Base-by-base conservation (phyloP, 92 coral and sea anemone species). In the Pocillopora meandrina region DNA sequence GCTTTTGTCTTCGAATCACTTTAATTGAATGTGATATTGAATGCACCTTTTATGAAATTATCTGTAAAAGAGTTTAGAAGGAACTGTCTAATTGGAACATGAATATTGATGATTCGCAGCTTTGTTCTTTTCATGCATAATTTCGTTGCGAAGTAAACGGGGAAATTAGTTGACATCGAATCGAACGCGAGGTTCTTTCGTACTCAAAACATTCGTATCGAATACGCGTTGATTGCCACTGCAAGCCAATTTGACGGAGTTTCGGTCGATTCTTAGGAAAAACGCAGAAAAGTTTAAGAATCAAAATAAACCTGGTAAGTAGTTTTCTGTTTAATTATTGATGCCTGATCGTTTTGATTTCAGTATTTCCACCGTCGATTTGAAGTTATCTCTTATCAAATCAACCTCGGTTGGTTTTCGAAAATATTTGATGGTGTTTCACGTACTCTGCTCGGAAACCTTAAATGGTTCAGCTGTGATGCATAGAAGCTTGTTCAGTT, bases 121-220 rank as follows among this genome's bases (percentile, higher is more conserved):
- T 36, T 83, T 83, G 86, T 83, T 71, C 63, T 85, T 56, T 72
- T 74, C 26, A 34, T 81, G 79, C 82, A 87, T 84, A 85, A 91
- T 75, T 79, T 59, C 82, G 92, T 91, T 88, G 94, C 94, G 87
- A 85, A 79, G 92, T 85, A 64, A 83, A 61, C 56, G 84, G 14
- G 65, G 19, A 21, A 68, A 58, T 70, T 57, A 14, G 18, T 81
- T 59, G 66, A 70, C 36, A 68, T 70, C 52, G 52, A 42, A 42
- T 12, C 4, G 36, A 55, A 26, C 74, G 83, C 62, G 52, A 11
- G 73, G 21, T 52, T 21, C 31, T 58, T 57, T 23, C 52, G 12
- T 47, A 66, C 52, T 62, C n/a, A 26, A 78, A 17, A 36, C 60
- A 12, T 35, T 52, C 61, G 17, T 3, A 20, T 75, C 47, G 66